These are phyloP conservation scores for Holacanthus passer DNA, from an alignment of 2,113 vertebrate species.

Conservation along the genomic window DNA sequence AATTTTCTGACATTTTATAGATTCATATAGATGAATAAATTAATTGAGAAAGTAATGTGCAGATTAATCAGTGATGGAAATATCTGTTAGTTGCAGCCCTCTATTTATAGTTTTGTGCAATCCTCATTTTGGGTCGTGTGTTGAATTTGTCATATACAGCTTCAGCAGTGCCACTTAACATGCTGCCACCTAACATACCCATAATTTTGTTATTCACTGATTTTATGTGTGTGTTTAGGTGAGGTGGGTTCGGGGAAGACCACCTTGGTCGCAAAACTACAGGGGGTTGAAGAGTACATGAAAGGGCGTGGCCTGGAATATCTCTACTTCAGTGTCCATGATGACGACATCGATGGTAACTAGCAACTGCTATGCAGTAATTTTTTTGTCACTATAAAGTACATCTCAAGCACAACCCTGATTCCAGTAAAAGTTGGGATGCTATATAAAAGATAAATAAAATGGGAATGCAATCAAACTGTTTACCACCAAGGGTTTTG, in stretches of 20 bases:
- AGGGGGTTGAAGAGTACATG: constrained; percentile 96
- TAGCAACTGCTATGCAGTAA: constrained; percentile 14
- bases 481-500: too few relatives aligned
- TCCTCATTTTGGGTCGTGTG: neutral
- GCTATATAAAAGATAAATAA: too few relatives aligned
- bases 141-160: too few relatives aligned
- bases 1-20: neutral
- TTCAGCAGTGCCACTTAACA: neutral
- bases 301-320: constrained; percentile 98
- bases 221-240: constrained; percentile 83
- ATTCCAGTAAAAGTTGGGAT: too few relatives aligned
- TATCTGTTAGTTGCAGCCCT: neutral
- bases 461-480: too few relatives aligned
- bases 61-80: neutral
- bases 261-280: constrained; percentile 95
- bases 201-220: neutral
- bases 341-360: constrained; percentile 98
- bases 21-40: neutral
- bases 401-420: neutral
- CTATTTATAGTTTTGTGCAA: neutral
- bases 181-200: neutral
- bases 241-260: constrained; percentile 99
- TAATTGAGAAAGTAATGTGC: neutral
- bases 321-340: constrained; percentile 96
- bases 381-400: neutral